phyloP scores from a whole-genome alignment of 2,113 vertebrate species.

The Sinocyclocheilus anshuiensis region DNA sequence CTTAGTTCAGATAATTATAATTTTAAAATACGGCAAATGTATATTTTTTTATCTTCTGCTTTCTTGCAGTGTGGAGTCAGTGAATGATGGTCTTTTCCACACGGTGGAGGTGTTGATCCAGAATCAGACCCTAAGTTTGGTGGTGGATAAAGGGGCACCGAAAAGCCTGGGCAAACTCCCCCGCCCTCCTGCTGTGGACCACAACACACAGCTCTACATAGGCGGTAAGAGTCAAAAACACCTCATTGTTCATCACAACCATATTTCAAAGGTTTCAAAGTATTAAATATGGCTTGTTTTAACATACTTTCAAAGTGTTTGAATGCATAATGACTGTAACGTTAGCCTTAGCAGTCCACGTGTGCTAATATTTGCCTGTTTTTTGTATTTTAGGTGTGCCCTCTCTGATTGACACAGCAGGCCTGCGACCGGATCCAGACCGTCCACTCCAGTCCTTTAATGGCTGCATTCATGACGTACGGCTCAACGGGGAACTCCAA shows the following conservation, averaged over 20 bases:
- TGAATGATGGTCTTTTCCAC: constrained; percentile 95
- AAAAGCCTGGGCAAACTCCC: constrained; percentile 93
- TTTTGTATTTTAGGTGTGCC: constrained; percentile 82
- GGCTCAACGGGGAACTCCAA: constrained; percentile 92
- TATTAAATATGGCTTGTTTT: background rate
- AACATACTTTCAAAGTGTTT: background rate
- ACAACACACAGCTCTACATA: constrained; percentile 91
- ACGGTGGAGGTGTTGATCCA: constrained; percentile 91
- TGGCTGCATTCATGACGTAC: constrained; percentile 92
- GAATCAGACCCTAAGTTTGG: constrained; percentile 92
- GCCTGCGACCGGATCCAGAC: constrained; percentile 84
- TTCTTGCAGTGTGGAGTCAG: constrained; percentile 86
- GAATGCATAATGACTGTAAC: background rate
- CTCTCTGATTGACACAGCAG: constrained; percentile 81
- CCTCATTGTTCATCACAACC: background rate
- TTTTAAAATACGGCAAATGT: background rate
- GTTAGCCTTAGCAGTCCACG: too few relatives aligned
- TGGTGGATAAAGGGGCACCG: constrained; percentile 91
- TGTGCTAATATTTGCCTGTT: background rate
- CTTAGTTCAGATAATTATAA: background rate
- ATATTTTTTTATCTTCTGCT: constrained; percentile 20
- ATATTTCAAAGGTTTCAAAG: background rate
- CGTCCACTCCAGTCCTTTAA: constrained; percentile 86
- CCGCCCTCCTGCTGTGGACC: constrained; percentile 85
- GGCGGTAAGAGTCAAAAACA: constrained; percentile 79